A percentile compares a stretch with the other conserved stretches of the same genome.
phyloP scores from a whole-genome alignment of 1,140 invertebrate genomes.

The Drosophila ananassae region DNA sequence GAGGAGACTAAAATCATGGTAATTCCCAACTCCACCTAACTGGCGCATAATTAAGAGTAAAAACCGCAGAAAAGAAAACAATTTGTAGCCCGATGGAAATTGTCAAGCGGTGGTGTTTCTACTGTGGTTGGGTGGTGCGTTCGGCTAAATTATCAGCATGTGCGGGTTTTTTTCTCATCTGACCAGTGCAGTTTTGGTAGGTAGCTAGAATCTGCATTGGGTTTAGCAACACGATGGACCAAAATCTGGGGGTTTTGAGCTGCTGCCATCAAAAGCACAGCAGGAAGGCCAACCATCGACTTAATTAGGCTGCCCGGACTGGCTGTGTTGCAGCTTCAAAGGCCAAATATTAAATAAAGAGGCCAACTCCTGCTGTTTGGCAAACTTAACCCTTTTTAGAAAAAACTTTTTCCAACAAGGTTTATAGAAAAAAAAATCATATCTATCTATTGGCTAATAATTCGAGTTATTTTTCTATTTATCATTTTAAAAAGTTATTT shows the following conservation, averaged over 20 bases:
- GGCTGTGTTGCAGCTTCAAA: conserved; percentile 44
- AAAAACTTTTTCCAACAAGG: neutral
- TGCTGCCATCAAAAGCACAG: conserved; percentile 36
- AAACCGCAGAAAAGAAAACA: conserved; percentile 53
- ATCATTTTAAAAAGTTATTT: neutral
- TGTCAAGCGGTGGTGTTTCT: conserved; percentile 19
- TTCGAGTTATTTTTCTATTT: neutral
- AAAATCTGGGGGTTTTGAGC: neutral
- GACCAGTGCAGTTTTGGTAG: conserved; percentile 4
- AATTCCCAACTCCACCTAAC: conserved; percentile 53
- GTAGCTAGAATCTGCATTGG: conserved; percentile 8
- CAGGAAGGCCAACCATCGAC: conserved; percentile 42
- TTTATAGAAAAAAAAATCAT: neutral
- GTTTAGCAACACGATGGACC: neutral
- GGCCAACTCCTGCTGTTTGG: conserved; percentile 20
- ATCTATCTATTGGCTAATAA: neutral
- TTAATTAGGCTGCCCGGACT: conserved; percentile 31
- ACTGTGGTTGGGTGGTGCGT: conserved; percentile 17
- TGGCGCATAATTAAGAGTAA: conserved; percentile 58
- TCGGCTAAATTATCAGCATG: conserved; percentile 17
- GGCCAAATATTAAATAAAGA: conserved; percentile 43
- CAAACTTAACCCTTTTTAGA: conserved; percentile 8
- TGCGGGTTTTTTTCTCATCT: conserved; percentile 14
- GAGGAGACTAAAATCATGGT: conserved; percentile 21
- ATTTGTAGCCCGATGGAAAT: conserved; percentile 45